Evolutionary conservation across 2,888 invertebrate genomes (phyloP).

Genomic region (Actias luna): DNA sequence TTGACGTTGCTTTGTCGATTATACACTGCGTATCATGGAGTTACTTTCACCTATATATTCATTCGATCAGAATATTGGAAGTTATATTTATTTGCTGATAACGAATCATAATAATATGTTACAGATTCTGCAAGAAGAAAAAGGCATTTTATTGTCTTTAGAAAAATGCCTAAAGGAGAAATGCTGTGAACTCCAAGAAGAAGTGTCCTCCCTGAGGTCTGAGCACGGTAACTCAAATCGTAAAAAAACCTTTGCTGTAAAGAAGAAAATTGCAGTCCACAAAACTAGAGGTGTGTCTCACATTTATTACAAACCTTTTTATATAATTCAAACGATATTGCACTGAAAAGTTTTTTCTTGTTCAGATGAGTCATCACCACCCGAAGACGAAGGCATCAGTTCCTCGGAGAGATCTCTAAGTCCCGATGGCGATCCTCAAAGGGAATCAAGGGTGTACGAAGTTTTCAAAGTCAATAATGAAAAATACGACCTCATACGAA

Average conservation of each 20-base stretch:
- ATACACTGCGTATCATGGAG: too few relatives aligned
- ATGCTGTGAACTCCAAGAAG: slow-evolving; percentile 88
- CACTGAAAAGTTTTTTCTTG: slow-evolving; percentile 26
- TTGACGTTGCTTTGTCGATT: too few relatives aligned
- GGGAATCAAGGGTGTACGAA: slow-evolving; percentile 83
- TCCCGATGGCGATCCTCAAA: slow-evolving; percentile 85
- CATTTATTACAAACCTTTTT: neutral
- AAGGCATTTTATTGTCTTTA: slow-evolving; percentile 86
- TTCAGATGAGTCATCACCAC: slow-evolving; percentile 86
- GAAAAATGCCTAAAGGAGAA: slow-evolving; percentile 89
- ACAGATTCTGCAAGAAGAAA: slow-evolving; percentile 89
- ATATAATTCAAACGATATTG: neutral
- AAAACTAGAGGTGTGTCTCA: slow-evolving; percentile 67
- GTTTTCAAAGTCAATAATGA: slow-evolving; percentile 82
- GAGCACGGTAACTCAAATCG: slow-evolving; percentile 73
- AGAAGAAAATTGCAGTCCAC: slow-evolving; percentile 72
- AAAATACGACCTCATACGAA: slow-evolving; percentile 75
- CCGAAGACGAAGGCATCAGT: slow-evolving; percentile 94
- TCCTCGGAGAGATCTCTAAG: slow-evolving; percentile 91
- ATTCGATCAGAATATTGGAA: neutral
- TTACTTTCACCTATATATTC: too few relatives aligned
- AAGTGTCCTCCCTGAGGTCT: slow-evolving; percentile 83
- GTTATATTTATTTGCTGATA: neutral
- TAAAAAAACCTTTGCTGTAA: slow-evolving; percentile 73
- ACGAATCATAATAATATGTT: slow-evolving; percentile 24